These are phyloP conservation scores for Argentina silus DNA, from an alignment of 2,797 vertebrate species.

Conservation along the genomic window DNA sequence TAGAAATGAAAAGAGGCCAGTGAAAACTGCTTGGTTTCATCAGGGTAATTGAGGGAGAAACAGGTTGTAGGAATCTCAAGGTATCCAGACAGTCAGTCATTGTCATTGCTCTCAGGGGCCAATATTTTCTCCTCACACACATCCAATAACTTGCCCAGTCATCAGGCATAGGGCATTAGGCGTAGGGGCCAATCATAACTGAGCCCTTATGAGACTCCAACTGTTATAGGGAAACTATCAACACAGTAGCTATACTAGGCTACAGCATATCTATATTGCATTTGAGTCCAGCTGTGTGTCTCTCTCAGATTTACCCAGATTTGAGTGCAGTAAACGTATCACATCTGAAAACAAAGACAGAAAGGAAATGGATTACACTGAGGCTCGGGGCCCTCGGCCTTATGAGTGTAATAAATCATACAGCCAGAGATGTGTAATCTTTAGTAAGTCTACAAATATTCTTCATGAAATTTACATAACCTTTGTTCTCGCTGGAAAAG, in stretches of 20 bases:
- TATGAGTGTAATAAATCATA: constrained; percentile 61
- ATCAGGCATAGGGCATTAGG: constrained; percentile 15
- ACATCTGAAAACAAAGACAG: constrained; percentile 18
- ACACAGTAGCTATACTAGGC: constrained; percentile 14
- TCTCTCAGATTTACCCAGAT: background rate
- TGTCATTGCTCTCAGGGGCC: constrained; percentile 23
- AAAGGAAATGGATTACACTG: constrained; percentile 10
- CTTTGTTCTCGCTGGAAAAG: constrained; percentile 12
- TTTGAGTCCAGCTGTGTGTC: constrained; percentile 4
- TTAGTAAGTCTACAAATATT: constrained; percentile 11
- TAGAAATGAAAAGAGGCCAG: background rate
- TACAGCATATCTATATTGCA: background rate
- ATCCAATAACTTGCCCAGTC: constrained; percentile 37
- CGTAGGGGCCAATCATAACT: constrained; percentile 1
- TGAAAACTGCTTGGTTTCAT: constrained; percentile 20
- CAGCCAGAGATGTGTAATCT: constrained; percentile 22
- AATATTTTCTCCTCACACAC: constrained; percentile 33
- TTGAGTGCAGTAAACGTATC: background rate
- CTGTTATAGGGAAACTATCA: background rate
- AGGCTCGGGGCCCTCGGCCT: constrained; percentile 31
- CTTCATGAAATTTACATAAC: background rate
- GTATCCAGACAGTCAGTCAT: background rate
- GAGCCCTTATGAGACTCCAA: constrained; percentile 17
- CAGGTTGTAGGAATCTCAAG: background rate
- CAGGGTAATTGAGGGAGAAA: constrained; percentile 7